Evolutionary conservation across 2,888 invertebrate species (phyloP).

Genomic region (Eubasilissa splendida): DNA sequence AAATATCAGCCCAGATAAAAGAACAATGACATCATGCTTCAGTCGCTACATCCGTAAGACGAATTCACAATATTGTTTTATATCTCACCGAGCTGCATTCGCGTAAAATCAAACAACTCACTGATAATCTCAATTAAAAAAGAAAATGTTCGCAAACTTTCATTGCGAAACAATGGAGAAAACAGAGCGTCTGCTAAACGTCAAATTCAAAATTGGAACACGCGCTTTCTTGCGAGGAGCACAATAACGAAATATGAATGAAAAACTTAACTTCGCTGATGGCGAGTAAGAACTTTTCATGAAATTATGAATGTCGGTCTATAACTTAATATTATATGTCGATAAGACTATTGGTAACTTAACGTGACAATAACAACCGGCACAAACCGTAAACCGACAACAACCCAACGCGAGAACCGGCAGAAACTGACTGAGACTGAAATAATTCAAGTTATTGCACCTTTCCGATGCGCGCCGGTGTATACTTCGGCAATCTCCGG

Average conservation of each 20-base stretch:
- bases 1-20: background rate
- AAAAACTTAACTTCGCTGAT: background rate
- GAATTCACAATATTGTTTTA: background rate
- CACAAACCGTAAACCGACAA: background rate
- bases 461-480: slow-evolving; percentile 23
- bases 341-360: background rate
- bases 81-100: background rate
- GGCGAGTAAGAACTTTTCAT: background rate
- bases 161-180: slow-evolving; percentile 8
- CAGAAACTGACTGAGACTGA: slow-evolving; percentile 8
- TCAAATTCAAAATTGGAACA: slow-evolving; percentile 11
- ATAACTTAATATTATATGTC: background rate
- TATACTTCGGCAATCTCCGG: slow-evolving; percentile 20
- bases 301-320: background rate
- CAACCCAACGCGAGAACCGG: background rate
- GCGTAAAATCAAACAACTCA: background rate
- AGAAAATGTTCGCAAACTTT: background rate
- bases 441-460: slow-evolving; percentile 1
- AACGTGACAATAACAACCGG: slow-evolving; percentile 32
- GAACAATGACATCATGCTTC: background rate
- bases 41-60: background rate
- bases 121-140: background rate
- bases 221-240: background rate
- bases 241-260: background rate
- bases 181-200: background rate